These are phyloP conservation scores for Epinotia brunnichana DNA, from an alignment of 2,888 invertebrate genomes.

Conservation along the genomic window DNA sequence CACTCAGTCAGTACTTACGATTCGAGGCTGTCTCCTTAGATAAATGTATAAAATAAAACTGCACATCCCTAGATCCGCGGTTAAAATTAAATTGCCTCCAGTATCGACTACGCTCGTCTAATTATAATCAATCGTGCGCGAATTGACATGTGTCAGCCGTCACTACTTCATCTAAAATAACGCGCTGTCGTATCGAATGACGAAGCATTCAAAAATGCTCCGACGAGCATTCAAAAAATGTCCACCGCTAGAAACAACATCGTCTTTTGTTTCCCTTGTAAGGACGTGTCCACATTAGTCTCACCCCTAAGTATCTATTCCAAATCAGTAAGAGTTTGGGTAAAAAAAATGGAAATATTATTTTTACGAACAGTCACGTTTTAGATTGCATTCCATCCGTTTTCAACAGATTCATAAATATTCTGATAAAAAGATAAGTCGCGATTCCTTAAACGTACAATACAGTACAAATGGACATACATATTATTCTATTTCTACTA, in stretches of 20 bases:
- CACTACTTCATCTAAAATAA: slow-evolving; percentile 39
- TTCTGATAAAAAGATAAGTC: too few species aligned
- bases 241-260: slow-evolving; percentile 2
- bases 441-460: too few species aligned
- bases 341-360: not conserved
- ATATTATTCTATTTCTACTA: not conserved
- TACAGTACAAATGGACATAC: not conserved
- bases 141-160: slow-evolving; percentile 60
- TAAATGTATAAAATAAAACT: not conserved
- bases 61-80: slow-evolving; percentile 1
- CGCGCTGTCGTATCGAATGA: slow-evolving; percentile 37
- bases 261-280: slow-evolving; percentile 13
- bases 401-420: not conserved
- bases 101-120: slow-evolving; percentile 54
- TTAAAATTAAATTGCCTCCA: slow-evolving; percentile 34
- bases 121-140: slow-evolving; percentile 65
- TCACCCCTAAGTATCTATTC: too few species aligned
- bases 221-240: slow-evolving; percentile 18
- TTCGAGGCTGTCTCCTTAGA: not conserved
- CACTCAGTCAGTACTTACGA: not conserved
- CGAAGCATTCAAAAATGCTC: slow-evolving; percentile 27
- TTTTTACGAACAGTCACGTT: not conserved
- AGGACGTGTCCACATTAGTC: slow-evolving; percentile 9
- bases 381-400: not conserved
- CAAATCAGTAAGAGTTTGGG: too few species aligned